Percentiles rank a stretch among this genome's conserved stretches.
phyloP scores from a whole-genome alignment of 2,888 invertebrate genomes.

The Monochamus alternatus region DNA sequence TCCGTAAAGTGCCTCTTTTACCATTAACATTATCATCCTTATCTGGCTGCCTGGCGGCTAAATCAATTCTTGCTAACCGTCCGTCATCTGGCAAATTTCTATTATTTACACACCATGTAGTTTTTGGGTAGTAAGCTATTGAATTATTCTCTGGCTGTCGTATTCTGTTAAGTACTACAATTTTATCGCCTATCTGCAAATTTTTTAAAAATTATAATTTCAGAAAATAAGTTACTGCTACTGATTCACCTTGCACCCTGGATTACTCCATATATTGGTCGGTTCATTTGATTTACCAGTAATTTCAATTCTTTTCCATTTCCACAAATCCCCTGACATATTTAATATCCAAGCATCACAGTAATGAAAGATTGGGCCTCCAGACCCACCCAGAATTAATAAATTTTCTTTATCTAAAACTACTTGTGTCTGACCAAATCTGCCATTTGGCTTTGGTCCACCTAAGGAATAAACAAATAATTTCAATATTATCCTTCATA shows the following conservation, averaged over 20 bases:
- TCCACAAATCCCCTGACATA: constrained; percentile 82
- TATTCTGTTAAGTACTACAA: constrained; percentile 82
- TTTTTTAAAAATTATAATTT: constrained; percentile 21
- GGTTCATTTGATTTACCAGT: constrained; percentile 86
- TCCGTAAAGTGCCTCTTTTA: constrained; percentile 74
- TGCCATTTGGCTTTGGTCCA: constrained; percentile 61
- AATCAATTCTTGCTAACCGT: constrained; percentile 59
- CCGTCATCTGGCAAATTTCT: constrained; percentile 56
- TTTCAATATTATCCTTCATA: too few relatives aligned
- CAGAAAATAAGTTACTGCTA: background rate
- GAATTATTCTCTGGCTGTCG: constrained; percentile 74
- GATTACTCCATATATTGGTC: constrained; percentile 94
- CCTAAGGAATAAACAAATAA: constrained; percentile 40
- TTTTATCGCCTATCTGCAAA: constrained; percentile 79
- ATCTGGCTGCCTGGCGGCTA: constrained; percentile 70
- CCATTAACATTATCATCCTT: constrained; percentile 85
- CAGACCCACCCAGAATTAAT: constrained; percentile 89
- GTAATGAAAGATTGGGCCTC: constrained; percentile 89
- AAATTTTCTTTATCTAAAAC: constrained; percentile 84
- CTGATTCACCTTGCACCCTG: constrained; percentile 82
- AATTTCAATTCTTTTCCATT: constrained; percentile 83
- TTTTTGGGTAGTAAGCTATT: constrained; percentile 73
- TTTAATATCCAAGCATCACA: constrained; percentile 93
- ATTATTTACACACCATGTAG: constrained; percentile 55
- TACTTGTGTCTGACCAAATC: constrained; percentile 96